Evolutionary conservation across 2,113 vertebrate genomes (phyloP).

Genomic region (Apeltes quadracus): DNA sequence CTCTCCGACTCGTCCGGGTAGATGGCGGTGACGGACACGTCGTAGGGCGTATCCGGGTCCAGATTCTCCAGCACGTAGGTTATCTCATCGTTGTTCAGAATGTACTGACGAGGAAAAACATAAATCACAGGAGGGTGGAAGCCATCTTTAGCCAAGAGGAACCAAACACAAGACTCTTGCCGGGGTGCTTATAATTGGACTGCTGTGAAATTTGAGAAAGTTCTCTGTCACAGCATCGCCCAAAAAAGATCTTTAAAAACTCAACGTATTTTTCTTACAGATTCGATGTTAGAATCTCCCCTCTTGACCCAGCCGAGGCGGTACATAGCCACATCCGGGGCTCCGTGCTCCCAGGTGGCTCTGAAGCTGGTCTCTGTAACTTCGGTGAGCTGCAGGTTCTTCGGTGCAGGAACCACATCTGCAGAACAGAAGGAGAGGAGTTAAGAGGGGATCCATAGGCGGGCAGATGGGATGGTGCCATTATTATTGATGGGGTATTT

Average conservation of each 20-base stretch:
- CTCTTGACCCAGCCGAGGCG: slow-evolving; percentile 89
- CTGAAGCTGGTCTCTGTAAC: slow-evolving; percentile 88
- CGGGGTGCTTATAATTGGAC: not conserved
- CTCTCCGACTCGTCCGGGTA: slow-evolving; percentile 98
- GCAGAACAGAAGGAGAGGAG: not conserved
- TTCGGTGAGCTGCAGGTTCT: slow-evolving; percentile 89
- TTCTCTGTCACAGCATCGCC: too few species aligned
- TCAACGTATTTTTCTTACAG: slow-evolving; percentile 73
- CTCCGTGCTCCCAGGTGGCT: slow-evolving; percentile 93
- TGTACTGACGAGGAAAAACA: slow-evolving; percentile 82
- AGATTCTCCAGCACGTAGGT: slow-evolving; percentile 86
- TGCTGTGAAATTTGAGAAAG: too few species aligned
- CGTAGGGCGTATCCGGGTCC: slow-evolving; percentile 89
- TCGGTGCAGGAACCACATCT: slow-evolving; percentile 90
- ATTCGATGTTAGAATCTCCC: slow-evolving; percentile 76
- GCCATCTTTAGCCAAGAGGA: slow-evolving; percentile 5
- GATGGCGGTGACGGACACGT: slow-evolving; percentile 92
- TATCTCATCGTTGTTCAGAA: slow-evolving; percentile 89
- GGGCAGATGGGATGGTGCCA: not conserved
- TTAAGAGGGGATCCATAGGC: not conserved
- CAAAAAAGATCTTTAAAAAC: slow-evolving; percentile 13
- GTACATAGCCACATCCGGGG: slow-evolving; percentile 93
- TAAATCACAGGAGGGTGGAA: slow-evolving; percentile 3
- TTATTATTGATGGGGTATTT: not conserved
- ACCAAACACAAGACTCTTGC: slow-evolving; percentile 6